phyloP scores from a whole-genome alignment of 2,888 invertebrate genomes.

The Ectemnius cavifrons region DNA sequence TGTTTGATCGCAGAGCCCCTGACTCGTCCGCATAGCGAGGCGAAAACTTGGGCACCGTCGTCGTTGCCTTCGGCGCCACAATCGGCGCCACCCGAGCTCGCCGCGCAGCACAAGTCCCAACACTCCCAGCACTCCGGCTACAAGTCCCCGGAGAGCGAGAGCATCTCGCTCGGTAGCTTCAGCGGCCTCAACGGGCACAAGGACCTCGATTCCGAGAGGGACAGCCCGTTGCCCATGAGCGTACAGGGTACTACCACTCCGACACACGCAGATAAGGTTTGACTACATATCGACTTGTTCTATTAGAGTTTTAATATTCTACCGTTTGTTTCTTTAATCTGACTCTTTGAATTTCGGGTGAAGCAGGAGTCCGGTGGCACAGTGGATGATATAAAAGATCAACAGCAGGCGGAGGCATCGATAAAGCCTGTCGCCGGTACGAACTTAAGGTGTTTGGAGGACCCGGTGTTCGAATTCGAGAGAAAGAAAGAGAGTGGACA shows the following conservation, averaged over 20 bases:
- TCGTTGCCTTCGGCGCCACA: conserved; percentile 83
- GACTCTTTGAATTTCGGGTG: no score
- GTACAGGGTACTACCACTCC: conserved; percentile 62
- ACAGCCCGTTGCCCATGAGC: conserved; percentile 72
- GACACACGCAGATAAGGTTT: conserved; percentile 55
- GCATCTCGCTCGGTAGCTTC: conserved; percentile 75
- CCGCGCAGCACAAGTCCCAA: conserved; percentile 79
- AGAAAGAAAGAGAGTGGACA: conserved; percentile 63
- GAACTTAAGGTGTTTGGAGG: conserved; percentile 80
- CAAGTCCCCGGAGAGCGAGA: conserved; percentile 77
- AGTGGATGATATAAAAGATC: conserved; percentile 57
- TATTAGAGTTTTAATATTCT: no score
- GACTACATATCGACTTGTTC: neutral
- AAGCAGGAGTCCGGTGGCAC: conserved; percentile 49
- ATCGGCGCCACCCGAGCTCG: conserved; percentile 84
- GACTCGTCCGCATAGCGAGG: conserved; percentile 93
- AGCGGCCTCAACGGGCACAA: conserved; percentile 75
- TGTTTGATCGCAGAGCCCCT: conserved; percentile 83
- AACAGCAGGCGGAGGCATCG: conserved; percentile 53
- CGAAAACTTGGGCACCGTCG: conserved; percentile 86
- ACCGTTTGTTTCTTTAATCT: no score
- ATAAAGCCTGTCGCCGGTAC: conserved; percentile 79
- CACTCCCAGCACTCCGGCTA: conserved; percentile 75
- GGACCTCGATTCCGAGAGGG: conserved; percentile 73
- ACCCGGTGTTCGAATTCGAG: conserved; percentile 80